phyloP scores from a whole-genome alignment of 2,113 vertebrate species.

The Cichladusa arquata region DNA sequence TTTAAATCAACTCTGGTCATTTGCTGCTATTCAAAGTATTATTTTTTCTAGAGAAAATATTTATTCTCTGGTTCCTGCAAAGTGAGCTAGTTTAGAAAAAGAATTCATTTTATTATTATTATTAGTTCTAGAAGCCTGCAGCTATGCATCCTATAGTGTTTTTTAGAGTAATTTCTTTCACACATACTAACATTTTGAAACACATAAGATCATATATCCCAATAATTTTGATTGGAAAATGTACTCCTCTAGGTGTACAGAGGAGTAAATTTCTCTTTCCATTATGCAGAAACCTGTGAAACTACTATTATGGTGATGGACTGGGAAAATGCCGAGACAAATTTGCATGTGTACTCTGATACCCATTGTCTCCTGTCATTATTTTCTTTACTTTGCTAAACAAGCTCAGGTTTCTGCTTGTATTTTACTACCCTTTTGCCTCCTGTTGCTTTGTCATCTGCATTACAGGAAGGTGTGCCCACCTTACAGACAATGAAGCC shows the following conservation, averaged over 20 bases:
- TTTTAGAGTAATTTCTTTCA: not conserved
- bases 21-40: not conserved
- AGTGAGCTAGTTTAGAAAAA: not conserved
- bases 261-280: not conserved
- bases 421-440: not conserved
- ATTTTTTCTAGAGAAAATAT: slow-evolving; percentile 9
- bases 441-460: not conserved
- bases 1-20: not conserved
- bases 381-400: not conserved
- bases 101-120: not conserved
- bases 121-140: not conserved
- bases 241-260: not conserved
- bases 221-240: not conserved
- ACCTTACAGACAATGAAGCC: not conserved
- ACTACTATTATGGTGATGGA: not conserved
- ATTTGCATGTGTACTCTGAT: not conserved
- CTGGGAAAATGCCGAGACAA: not conserved
- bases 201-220: not conserved
- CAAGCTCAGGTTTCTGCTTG: not conserved
- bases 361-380: not conserved
- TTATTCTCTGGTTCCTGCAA: not conserved
- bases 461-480: not conserved
- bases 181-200: not conserved
- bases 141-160: not conserved
- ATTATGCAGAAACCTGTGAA: not conserved